These are phyloP conservation scores for Ectemnius continuus DNA, from an alignment of 2,888 invertebrate genomes.

Conservation along the genomic window DNA sequence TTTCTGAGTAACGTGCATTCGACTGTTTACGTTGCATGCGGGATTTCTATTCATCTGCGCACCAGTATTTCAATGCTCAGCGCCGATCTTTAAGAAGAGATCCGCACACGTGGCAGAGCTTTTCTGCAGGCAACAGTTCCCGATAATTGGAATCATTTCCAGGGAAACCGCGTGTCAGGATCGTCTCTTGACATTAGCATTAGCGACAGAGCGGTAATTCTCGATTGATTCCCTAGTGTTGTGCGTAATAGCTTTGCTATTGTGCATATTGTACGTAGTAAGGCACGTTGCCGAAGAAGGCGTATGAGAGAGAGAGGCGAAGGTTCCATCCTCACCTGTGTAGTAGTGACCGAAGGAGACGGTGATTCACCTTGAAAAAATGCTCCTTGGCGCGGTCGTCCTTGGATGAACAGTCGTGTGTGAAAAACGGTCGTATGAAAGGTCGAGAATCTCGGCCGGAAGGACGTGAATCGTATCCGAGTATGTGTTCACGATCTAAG, in stretches of 20 bases:
- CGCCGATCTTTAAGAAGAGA: neutral
- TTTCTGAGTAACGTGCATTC: constrained; percentile 22
- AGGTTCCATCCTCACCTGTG: constrained; percentile 34
- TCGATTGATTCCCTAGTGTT: too few species aligned
- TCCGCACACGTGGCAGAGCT: neutral
- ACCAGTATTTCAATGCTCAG: neutral
- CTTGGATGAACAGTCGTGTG: constrained; percentile 54
- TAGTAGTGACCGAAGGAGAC: constrained; percentile 44
- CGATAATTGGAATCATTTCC: neutral
- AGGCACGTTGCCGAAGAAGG: neutral
- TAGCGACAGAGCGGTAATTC: too few species aligned
- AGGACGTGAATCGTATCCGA: constrained; percentile 41
- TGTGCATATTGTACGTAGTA: constrained; percentile 9
- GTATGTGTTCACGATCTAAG: constrained; percentile 26
- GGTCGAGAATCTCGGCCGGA: constrained; percentile 52
- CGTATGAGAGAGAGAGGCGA: neutral
- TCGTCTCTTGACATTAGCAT: too few species aligned
- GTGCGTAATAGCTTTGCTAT: neutral
- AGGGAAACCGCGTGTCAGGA: neutral
- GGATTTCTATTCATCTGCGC: constrained; percentile 7
- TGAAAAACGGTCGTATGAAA: constrained; percentile 43
- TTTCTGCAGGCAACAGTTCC: neutral
- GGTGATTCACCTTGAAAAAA: constrained; percentile 71
- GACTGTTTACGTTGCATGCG: neutral
- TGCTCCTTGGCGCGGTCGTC: constrained; percentile 64